Evolutionary conservation across 2,797 vertebrate genomes (phyloP), one percentile per base, ranked within the genome.

Genomic region (Florisuga fusca): DNA sequence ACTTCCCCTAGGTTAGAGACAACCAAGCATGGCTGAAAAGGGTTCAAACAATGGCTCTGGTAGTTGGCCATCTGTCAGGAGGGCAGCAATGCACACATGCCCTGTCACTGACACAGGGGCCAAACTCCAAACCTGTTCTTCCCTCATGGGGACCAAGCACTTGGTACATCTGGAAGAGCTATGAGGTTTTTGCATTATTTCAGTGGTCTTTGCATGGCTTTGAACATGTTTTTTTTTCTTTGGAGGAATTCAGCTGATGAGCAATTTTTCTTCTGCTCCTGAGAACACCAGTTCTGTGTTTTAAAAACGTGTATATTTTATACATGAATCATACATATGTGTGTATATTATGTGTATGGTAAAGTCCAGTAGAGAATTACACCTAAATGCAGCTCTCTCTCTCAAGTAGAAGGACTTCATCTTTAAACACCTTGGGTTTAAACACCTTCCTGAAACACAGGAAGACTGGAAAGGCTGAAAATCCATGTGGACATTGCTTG

Each of bases 1-100:
- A 29, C 45, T 88, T 74, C 27, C 8, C 23, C 13, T 58, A 63
- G 68, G 33, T 79, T 87, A 58, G 74, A 59, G 59, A 62, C 38
- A 73, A 68, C 26, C 43, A 50, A 77, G 54, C 34, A 26, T 53
- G 54, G 61, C 34, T 59, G 57, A 45, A 45, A 61, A 54, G 23
- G 15, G 31, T 57, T 68, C 33, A 57, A 36, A 51, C 5, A 7
- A 1, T 54, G 61, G 10, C n/a, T 77, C 46, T 76, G 25, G 33
- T 29, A n/a, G 26, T 26, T 77, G 50, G 72, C 43, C 8, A 6
- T 51, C 51, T 72, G 71, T 72, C 54, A 59, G 6, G 31, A 27
- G 7, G 19, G 31, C 2, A 10, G 34, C 15, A 11, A 43, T 12
- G 31, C 16, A 38, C 10, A 7, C 1, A 0, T 53, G n/a, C 15